Conservation (phyloP, 2,797 vertebrate species). For the Melanogrammus aeglefinus region DNA sequence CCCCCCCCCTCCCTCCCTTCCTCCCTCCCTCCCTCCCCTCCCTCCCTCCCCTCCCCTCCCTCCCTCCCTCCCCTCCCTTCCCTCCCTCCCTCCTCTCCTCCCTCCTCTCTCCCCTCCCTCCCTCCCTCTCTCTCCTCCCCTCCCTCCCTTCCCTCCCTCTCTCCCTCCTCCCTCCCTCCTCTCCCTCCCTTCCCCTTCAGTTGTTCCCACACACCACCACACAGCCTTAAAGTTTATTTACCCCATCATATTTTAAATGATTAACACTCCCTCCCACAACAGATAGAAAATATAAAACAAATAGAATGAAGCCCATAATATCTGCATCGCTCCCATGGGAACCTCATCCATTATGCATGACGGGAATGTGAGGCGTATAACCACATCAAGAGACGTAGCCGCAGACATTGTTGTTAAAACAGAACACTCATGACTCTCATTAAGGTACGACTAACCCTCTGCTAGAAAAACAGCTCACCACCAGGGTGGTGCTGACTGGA, state of each 20-base stretch:
- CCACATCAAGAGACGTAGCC: too few species aligned
- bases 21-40: too few species aligned
- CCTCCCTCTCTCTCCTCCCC: neutral
- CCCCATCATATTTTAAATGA: neutral
- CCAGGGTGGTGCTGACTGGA: too few species aligned
- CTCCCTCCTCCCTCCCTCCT: slow-evolving; percentile 31
- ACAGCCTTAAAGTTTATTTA: slow-evolving; percentile 10
- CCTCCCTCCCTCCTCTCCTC: neutral
- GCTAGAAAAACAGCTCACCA: too few species aligned
- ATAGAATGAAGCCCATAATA: neutral
- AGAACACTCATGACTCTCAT: neutral
- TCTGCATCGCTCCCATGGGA: neutral
- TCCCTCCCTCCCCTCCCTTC: slow-evolving; percentile 35
- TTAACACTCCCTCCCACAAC: neutral
- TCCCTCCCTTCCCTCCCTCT: slow-evolving; percentile 38
- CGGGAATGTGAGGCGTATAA: too few species aligned
- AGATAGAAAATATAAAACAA: too few species aligned
- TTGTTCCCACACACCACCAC: slow-evolving; percentile 1
- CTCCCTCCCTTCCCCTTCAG: slow-evolving; percentile 17
- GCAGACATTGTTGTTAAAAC: neutral
- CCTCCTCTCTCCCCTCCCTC: slow-evolving; percentile 26
- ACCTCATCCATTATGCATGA: neutral
- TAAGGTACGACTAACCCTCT: neutral
- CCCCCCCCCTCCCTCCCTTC: too few species aligned
- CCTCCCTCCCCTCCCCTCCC: slow-evolving; percentile 37